Conservation (phyloP, 2,797 vertebrate species). For the Mormyrops boulengeri region DNA sequence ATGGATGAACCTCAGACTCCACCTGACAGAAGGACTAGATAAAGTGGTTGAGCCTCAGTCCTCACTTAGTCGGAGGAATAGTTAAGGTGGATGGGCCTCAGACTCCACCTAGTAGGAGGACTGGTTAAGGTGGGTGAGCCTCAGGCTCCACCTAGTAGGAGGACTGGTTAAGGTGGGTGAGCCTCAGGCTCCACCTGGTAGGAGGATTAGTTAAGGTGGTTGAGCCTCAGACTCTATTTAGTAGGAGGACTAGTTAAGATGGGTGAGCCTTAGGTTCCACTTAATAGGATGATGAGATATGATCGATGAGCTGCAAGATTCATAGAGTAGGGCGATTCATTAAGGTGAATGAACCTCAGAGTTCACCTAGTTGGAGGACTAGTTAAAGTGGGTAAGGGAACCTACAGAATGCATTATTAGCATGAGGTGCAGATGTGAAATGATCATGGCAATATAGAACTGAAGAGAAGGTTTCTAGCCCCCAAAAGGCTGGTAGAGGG, state of each 20-base stretch:
- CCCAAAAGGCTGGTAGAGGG: not conserved
- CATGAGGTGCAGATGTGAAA: not conserved
- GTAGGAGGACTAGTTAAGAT: not conserved
- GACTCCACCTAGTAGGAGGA: not conserved
- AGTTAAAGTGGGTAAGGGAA: not conserved
- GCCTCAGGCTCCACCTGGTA: not conserved
- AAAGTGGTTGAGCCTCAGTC: not conserved
- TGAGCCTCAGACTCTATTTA: not conserved
- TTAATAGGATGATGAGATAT: not conserved
- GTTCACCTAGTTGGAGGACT: not conserved
- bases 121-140: not conserved
- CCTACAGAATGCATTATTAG: not conserved
- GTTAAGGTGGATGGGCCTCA: not conserved
- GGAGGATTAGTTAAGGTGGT: not conserved
- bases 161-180: too few relatives aligned
- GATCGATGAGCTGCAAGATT: not conserved
- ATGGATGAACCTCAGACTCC: too few relatives aligned
- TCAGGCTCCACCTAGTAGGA: not conserved
- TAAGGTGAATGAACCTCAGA: not conserved
- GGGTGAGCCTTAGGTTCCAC: not conserved
- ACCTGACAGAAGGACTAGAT: too few relatives aligned
- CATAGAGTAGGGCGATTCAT: not conserved
- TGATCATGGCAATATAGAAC: not conserved
- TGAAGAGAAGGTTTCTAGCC: not conserved
- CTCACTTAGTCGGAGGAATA: not conserved